Base-by-base conservation (phyloP, 2,113 vertebrate genomes). In the Malurus alboscapulatus region DNA sequence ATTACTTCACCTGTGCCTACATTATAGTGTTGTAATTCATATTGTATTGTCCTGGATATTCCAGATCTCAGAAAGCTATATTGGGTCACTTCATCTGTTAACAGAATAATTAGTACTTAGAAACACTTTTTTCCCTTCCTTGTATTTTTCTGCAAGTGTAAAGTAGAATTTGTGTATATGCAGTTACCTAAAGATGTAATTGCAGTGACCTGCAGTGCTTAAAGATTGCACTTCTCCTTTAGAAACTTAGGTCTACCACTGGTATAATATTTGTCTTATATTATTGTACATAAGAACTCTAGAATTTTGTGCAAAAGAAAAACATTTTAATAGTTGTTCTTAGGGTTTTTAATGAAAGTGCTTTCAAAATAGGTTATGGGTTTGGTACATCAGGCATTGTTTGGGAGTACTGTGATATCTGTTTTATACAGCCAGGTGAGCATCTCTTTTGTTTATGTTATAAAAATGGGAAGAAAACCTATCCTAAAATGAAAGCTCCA, bases 1-100 rank as follows among this genome's bases (percentile, higher is more conserved):
- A 22, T 16, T 17, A 4, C 14, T 12, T 3, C 1, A 0, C 22
- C 14, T 32, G 2, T 82, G 40, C 34, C n/a, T 72, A 14, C 1
- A 3, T 79, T 59, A 32, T 63, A 1, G 1, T 48, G n/a, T 59
- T 17, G 18, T 42, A 55, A 54, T 92, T 78, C 6, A 17, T 54
- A 30, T 27, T 62, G 25, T 36, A 10, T 47, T 82, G 30, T 75
- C 29, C 48, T 82, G 40, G 25, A 14, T 72, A 27, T 85, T 72
- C 40, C 15, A 32, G 20, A 42, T 50, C 44, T 85, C 44, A n/a
- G 34, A 57, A 82, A 51, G 34, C 25, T 71, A 0, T 24, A 25
- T 36, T 50, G 44, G 19, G 34, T 48, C n/a, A 44, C 30, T 87
- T 84, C 1, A 5, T 74, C 30, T 57, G 4, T 40, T 81, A 61